These are phyloP conservation scores for Triplophysa siluroides DNA, from an alignment of 2,113 vertebrate genomes.

Conservation along the genomic window DNA sequence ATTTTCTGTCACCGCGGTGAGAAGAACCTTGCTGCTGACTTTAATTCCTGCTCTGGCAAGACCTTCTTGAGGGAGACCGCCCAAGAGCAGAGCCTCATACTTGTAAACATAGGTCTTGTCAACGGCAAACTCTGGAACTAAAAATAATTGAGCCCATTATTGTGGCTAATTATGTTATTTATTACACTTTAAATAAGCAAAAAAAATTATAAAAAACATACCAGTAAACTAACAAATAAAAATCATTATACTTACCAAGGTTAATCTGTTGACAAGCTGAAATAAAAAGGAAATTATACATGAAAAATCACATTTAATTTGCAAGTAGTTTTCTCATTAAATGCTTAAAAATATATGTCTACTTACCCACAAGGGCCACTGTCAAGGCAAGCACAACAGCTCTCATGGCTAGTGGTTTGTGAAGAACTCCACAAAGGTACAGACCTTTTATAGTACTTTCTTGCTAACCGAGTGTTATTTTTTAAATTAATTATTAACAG, in stretches of 20 bases:
- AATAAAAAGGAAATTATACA: slow-evolving; percentile 3
- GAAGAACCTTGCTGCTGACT: slow-evolving; percentile 72
- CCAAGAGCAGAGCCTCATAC: slow-evolving; percentile 75
- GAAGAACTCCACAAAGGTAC: neutral
- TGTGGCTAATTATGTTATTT: neutral
- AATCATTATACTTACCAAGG: slow-evolving; percentile 50
- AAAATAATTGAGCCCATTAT: neutral
- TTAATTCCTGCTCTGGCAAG: slow-evolving; percentile 73
- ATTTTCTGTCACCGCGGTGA: slow-evolving; percentile 62
- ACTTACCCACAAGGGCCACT: slow-evolving; percentile 82
- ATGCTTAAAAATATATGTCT: neutral
- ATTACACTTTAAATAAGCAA: neutral
- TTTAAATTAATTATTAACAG: slow-evolving; percentile 43
- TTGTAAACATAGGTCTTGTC: slow-evolving; percentile 71
- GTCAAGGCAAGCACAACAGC: slow-evolving; percentile 73
- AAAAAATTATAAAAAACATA: neutral
- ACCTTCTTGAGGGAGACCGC: slow-evolving; percentile 73
- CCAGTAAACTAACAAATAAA: neutral
- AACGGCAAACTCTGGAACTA: slow-evolving; percentile 74
- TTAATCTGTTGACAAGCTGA: slow-evolving; percentile 57
- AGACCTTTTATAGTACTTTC: slow-evolving; percentile 57
- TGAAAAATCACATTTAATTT: neutral
- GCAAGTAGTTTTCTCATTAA: neutral
- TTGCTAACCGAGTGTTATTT: slow-evolving; percentile 37
- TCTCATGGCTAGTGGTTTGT: slow-evolving; percentile 77